Evolutionary conservation across 1,140 invertebrate species (phyloP).

Genomic region (Zaprionus ornatus): DNA sequence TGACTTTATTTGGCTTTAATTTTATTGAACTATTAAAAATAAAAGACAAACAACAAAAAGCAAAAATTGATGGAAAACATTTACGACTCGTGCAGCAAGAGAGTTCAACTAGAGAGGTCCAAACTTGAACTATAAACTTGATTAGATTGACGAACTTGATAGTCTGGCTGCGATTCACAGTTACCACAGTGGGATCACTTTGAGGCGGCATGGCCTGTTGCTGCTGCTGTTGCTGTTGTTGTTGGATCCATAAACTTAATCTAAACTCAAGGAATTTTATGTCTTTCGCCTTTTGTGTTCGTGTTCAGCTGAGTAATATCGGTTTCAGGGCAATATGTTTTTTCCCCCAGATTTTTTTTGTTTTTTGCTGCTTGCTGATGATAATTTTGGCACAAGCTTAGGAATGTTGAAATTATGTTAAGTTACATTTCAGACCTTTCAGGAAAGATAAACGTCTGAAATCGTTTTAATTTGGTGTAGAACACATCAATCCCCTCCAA

Average conservation of each 20-base stretch:
- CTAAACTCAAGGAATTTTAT: conserved; percentile 30
- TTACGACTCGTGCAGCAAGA: conserved; percentile 34
- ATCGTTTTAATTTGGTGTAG: conserved; percentile 37
- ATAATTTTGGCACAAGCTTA: conserved; percentile 18
- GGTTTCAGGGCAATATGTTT: neutral
- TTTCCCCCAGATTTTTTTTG: neutral
- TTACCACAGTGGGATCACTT: conserved; percentile 13
- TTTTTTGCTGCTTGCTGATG: neutral
- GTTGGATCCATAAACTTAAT: conserved; percentile 29
- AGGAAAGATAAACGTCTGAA: conserved; percentile 11
- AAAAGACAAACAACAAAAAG: conserved; percentile 28
- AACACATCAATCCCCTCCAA: conserved; percentile 24
- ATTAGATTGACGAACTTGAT: conserved; percentile 46
- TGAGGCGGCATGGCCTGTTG: neutral
- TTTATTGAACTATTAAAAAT: conserved; percentile 71
- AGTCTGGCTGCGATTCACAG: conserved; percentile 23
- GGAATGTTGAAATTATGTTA: conserved; percentile 38
- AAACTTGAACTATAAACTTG: conserved; percentile 78
- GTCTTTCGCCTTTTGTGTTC: conserved; percentile 31
- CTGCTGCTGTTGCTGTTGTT: neutral
- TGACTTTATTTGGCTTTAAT: conserved; percentile 66
- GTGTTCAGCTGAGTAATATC: conserved; percentile 28
- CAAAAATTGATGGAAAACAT: conserved; percentile 23
- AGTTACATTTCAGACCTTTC: conserved; percentile 12
- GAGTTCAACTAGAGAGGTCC: conserved; percentile 21